Evolutionary conservation across 2,797 vertebrate species (phyloP), one percentile per base, ranked within the genome.

Genomic region (Enteromius afrohamiltoni): DNA sequence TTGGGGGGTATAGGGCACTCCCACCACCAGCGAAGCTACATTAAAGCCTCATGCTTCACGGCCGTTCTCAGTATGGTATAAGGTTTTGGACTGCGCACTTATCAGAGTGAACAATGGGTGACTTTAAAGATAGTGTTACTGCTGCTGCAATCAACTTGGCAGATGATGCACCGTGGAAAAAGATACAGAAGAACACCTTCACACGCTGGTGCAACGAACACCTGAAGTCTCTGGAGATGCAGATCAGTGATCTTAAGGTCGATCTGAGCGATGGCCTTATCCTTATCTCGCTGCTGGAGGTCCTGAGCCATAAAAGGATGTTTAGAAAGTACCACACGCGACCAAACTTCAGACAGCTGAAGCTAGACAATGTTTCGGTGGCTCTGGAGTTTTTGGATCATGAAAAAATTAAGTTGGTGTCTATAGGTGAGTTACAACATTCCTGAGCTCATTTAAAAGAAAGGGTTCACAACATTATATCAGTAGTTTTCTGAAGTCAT

Each of bases 361-460:
- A 90, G 88, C 88, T 91, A 78, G 91, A 90, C 84, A 91, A 92
- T 37, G 91, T 92, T 71, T 90, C 88, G 0, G 89, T 91, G 83
- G 91, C 89, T 19, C 75, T 91, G 65, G 88, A 90, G 79, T 91
- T 91, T 86, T 88, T 90, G 79, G 89, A 91, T 51, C 86, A 68
- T 49, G 90, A 89, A 83, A 93, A 92, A 85, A 91, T 93, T 89
- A 92, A 93, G 87, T 89, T 93, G 60, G 92, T 94, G 84, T 94
- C 92, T 26, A 93, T 94, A 68, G 93, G 93, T 93, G 34, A 79
- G 83, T 79, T 73, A 6, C 49, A 47, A 42, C 21, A 26, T 70
- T 49, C 17, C 11, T 58, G 17, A n/a, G 71, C 9, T 62, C 31
- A 14, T 82, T 23, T 11, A 2, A 53, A 53, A 21, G 5, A 31